Conservation (phyloP, 2,888 invertebrate genomes). For the Brassicogethes aeneus region DNA sequence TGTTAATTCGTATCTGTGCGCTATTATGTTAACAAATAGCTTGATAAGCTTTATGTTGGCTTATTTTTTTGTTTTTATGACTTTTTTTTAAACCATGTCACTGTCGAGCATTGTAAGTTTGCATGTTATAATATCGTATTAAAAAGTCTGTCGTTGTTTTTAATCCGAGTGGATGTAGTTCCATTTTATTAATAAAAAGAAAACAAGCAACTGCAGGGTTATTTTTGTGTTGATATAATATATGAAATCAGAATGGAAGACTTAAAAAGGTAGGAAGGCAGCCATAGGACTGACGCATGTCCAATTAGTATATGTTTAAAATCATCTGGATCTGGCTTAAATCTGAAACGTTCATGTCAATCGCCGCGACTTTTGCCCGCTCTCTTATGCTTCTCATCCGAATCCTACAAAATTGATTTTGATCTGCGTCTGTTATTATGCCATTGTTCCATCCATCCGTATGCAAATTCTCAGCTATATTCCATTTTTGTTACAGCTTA, state of each 20-base stretch:
- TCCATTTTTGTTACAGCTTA: slow-evolving; percentile 18
- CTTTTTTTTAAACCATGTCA: no score
- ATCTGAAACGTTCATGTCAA: slow-evolving; percentile 29
- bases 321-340: slow-evolving; percentile 35
- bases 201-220: slow-evolving; percentile 25
- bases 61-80: no score
- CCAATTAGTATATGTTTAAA: slow-evolving; percentile 41
- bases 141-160: no score
- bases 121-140: no score
- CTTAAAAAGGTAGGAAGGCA: slow-evolving; percentile 33
- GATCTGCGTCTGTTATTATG: slow-evolving; percentile 31
- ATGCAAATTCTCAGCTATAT: slow-evolving; percentile 26
- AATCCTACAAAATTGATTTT: no score
- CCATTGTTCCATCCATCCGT: slow-evolving; percentile 34
- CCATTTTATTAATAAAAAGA: slow-evolving; percentile 13
- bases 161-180: neutral
- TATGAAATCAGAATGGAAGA: slow-evolving; percentile 33
- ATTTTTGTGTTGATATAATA: slow-evolving; percentile 27
- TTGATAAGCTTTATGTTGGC: no score
- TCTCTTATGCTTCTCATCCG: slow-evolving; percentile 38
- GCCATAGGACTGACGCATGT: slow-evolving; percentile 37
- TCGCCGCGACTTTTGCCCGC: slow-evolving; percentile 15
- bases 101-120: no score
- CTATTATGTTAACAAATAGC: no score
- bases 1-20: no score